Evolutionary conservation across 1,140 invertebrate genomes (phyloP).

Genomic region (Drosophila teissieri): DNA sequence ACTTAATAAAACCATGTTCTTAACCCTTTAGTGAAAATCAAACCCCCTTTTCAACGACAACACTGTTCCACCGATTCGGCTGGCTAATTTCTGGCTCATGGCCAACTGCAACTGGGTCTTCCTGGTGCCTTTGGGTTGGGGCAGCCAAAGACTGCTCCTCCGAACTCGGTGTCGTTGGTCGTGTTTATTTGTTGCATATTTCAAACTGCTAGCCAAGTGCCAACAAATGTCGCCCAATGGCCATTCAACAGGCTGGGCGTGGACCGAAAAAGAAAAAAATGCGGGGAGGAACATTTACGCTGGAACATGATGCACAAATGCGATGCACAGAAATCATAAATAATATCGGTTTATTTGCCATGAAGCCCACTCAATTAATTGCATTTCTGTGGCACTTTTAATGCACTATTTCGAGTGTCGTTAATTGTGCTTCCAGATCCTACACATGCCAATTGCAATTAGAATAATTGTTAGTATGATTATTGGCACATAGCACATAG

Average conservation of each 20-base stretch:
- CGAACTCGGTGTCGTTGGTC: slow-evolving; percentile 20
- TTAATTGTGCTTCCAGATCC: slow-evolving; percentile 17
- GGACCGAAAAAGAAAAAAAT: background rate
- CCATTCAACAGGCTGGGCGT: slow-evolving; percentile 29
- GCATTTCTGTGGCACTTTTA: slow-evolving; percentile 31
- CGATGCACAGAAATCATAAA: slow-evolving; percentile 7
- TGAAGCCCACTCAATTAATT: slow-evolving; percentile 16
- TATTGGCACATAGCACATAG: slow-evolving; percentile 22
- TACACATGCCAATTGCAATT: slow-evolving; percentile 14
- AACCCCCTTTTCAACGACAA: background rate
- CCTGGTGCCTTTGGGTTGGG: slow-evolving; percentile 15
- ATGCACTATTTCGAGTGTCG: slow-evolving; percentile 19
- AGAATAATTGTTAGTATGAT: slow-evolving; percentile 47
- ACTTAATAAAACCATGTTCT: background rate
- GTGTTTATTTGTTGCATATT: slow-evolving; percentile 77
- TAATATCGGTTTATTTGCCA: slow-evolving; percentile 31
- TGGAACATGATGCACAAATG: slow-evolving; percentile 7
- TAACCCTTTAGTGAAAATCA: background rate
- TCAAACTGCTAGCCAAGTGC: slow-evolving; percentile 42
- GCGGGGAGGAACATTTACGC: background rate
- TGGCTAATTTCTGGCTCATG: slow-evolving; percentile 63
- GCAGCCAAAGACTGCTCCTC: slow-evolving; percentile 19
- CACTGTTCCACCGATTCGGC: background rate
- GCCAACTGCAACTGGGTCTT: slow-evolving; percentile 44
- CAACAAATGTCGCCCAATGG: slow-evolving; percentile 53